Conservation (phyloP, 2,113 vertebrate species). For the Pluvianellus socialis region DNA sequence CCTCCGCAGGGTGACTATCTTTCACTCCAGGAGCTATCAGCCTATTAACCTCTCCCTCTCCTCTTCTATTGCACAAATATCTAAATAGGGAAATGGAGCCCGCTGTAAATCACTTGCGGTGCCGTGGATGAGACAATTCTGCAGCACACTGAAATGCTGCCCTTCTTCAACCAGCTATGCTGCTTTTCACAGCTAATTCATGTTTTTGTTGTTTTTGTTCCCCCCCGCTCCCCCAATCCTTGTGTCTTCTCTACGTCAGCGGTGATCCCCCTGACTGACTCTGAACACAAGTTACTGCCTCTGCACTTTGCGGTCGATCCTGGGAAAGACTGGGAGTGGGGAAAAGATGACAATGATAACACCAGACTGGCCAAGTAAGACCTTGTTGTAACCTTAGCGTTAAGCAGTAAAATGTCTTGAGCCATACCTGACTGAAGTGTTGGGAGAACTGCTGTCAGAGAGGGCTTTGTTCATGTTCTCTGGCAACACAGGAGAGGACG, state of each 20-base stretch:
- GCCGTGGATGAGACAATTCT: background rate
- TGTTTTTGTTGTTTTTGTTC: background rate
- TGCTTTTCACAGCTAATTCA: background rate
- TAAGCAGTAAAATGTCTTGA: constrained; percentile 25
- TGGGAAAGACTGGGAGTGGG: constrained; percentile 97
- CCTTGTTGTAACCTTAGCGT: background rate
- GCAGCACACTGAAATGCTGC: background rate
- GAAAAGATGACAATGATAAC: constrained; percentile 94
- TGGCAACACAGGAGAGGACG: background rate
- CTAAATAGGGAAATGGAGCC: background rate
- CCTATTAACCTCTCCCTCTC: background rate
- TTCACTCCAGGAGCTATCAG: background rate
- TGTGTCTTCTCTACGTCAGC: constrained; percentile 79
- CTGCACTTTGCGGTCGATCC: constrained; percentile 98
- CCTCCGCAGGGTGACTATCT: background rate
- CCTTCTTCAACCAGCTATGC: background rate
- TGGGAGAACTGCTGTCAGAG: background rate
- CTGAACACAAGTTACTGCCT: constrained; percentile 96
- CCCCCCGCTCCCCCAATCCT: background rate
- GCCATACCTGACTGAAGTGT: background rate
- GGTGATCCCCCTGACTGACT: constrained; percentile 96
- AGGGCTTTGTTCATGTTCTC: background rate
- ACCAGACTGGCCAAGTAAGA: constrained; percentile 93
- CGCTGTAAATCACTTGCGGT: background rate
- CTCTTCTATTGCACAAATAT: background rate